Conservation (phyloP, 2,888 invertebrate species). For the Hesperia comma region DNA sequence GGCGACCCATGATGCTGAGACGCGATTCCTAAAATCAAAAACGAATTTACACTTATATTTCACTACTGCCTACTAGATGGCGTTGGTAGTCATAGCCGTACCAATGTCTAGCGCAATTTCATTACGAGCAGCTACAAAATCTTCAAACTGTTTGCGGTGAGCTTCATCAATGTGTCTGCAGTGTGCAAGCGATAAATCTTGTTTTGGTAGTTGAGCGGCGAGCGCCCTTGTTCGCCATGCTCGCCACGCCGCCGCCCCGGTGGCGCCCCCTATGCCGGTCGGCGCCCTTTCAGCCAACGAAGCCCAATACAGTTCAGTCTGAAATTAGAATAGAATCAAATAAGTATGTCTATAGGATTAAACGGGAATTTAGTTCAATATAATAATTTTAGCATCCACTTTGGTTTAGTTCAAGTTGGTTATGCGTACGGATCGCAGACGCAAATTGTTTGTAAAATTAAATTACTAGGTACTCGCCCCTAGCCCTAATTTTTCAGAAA, state of each 20-base stretch:
- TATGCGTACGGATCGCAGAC: no score
- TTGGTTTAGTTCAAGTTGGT: no score
- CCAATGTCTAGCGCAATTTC: conserved; percentile 98
- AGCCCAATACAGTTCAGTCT: conserved; percentile 97
- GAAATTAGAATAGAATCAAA: conserved; percentile 42
- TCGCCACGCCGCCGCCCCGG: conserved; percentile 72
- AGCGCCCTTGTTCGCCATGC: conserved; percentile 83
- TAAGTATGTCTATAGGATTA: background rate
- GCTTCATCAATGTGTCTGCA: conserved; percentile 93
- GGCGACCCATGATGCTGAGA: conserved; percentile 84
- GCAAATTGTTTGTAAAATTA: no score
- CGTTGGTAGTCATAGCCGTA: conserved; percentile 52
- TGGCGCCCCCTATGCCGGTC: conserved; percentile 67
- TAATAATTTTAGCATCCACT: no score
- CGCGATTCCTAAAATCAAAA: conserved; percentile 76
- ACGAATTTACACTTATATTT: conserved; percentile 38
- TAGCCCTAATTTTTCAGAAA: no score
- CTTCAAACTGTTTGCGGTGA: conserved; percentile 93
- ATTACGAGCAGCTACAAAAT: conserved; percentile 96
- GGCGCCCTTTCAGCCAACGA: conserved; percentile 89
- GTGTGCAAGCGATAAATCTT: conserved; percentile 95
- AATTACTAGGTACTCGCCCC: no score
- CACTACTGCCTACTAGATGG: conserved; percentile 55
- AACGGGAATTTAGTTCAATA: no score
- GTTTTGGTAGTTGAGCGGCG: conserved; percentile 95